phyloP scores from a whole-genome alignment of 2,888 invertebrate genomes.

The Agrochola circellaris region DNA sequence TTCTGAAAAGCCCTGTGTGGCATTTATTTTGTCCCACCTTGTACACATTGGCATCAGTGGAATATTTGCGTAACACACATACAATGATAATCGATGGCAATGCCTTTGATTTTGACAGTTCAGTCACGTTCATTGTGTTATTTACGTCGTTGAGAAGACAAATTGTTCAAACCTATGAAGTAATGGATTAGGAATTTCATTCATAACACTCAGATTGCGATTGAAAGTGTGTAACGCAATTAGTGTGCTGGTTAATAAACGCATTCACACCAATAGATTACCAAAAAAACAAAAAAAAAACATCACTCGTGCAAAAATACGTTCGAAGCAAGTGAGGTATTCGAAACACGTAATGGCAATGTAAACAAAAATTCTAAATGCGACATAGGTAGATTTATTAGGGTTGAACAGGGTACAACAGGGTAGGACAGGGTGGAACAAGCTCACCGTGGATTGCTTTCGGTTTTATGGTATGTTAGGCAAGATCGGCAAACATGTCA shows the following conservation, averaged over 20 bases:
- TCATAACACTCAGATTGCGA: no score
- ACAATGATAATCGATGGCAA: no score
- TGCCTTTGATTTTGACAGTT: no score
- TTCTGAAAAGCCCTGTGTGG: neutral
- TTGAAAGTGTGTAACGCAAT: no score
- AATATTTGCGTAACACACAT: no score
- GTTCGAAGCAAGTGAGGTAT: slow-evolving; percentile 41
- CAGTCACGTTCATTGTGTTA: no score
- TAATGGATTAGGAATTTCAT: no score
- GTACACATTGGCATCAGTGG: neutral
- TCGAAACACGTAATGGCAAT: slow-evolving; percentile 63
- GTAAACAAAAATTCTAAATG: slow-evolving; percentile 68
- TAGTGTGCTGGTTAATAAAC: slow-evolving; percentile 1
- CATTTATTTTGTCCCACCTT: neutral
- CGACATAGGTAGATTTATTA: slow-evolving; percentile 70
- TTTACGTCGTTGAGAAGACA: no score
- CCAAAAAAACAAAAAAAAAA: neutral
- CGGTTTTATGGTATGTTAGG: slow-evolving; percentile 64
- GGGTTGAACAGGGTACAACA: slow-evolving; percentile 62
- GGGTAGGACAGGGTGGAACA: slow-evolving; percentile 55
- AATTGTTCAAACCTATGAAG: no score
- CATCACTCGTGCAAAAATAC: slow-evolving; percentile 35
- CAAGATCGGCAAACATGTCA: slow-evolving; percentile 62
- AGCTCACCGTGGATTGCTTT: slow-evolving; percentile 56
- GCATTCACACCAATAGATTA: slow-evolving; percentile 13